Base-by-base conservation (phyloP, 2,113 vertebrate species). In the Holacanthus passer region DNA sequence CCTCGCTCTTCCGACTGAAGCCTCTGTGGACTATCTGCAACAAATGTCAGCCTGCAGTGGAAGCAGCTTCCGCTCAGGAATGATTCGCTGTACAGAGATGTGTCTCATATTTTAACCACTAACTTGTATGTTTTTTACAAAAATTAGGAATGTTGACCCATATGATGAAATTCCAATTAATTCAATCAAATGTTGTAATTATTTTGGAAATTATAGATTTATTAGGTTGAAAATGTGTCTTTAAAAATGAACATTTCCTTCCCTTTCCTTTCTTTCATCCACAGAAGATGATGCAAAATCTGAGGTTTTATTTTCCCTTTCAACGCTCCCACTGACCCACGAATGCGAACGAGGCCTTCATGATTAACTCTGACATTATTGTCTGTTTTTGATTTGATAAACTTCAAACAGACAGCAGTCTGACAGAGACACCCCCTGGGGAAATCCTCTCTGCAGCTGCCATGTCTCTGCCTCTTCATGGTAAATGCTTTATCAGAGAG, bases 11-110 rank as follows among this genome's bases (percentile, higher is more conserved):
- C 92, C 88, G 67, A 90, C 86, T 86, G 75, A 83, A 91, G 77
- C 82, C 91, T 89, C 92, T 86, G 88, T 85, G 82, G 93, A 88
- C 91, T 81, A 84, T 90, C 89, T 76, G 87, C 88, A 90, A 91
- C 90, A 91, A 90, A 94, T 91, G 92, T 92, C 92, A 85, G 83
- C 74, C 77, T 72, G 73, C 74, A 50, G 72, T n/a, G 37, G 62
- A 83, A 35, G 53, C 27, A 72, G 87, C 78, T 84, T 88, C 79
- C 16, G 65, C 73, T 65, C 68, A 72, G 64, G 17, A 77, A 75
- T 55, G 32, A 80, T 67, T 43, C 29, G 64, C n/a, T 45, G 2
- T 70, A 58, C 50, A 68, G 24, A 81, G 39, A 68, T 45, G 69
- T 37, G 29, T 74, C 3, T 59, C n/a, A 72, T 78, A 67, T 50